A percentile compares a stretch with the other conserved stretches of the same genome.
These are phyloP conservation scores for Dermolepida albohirtum DNA, from an alignment of 2,888 invertebrate species.

Conservation along the genomic window DNA sequence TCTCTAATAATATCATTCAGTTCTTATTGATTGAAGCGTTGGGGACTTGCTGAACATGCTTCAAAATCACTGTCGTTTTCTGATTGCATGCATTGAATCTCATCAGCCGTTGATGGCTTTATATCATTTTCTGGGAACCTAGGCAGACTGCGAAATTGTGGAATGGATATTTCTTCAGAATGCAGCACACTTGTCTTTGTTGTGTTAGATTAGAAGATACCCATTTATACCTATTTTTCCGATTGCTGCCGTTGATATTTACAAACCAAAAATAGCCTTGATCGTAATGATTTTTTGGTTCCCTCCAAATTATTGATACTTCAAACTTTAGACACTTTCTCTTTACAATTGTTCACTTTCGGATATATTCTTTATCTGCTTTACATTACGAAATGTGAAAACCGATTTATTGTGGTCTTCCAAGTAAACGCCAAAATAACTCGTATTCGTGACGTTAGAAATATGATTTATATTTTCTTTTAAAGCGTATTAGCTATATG, in stretches of 20 bases:
- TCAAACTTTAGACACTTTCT: not conserved
- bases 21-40: constrained; percentile 37
- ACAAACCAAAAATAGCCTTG: not conserved
- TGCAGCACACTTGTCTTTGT: constrained; percentile 3
- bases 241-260: not conserved
- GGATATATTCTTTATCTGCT: constrained; percentile 49
- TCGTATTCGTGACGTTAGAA: no score
- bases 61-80: no score
- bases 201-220: not conserved
- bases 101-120: constrained; percentile 17
- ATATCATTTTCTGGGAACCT: constrained; percentile 37
- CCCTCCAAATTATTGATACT: not conserved
- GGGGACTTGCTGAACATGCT: not conserved
- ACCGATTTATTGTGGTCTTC: no score
- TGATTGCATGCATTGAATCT: not conserved
- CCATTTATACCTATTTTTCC: not conserved
- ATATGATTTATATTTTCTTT: no score
- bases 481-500: no score
- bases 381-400: no score
- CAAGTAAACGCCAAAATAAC: no score
- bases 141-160: not conserved
- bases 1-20: no score
- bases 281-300: not conserved
- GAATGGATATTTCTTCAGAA: constrained; percentile 7
- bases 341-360: constrained; percentile 46